Base-by-base conservation (phyloP, 2,888 invertebrate species). In the Lasioglossum oenotherae region DNA sequence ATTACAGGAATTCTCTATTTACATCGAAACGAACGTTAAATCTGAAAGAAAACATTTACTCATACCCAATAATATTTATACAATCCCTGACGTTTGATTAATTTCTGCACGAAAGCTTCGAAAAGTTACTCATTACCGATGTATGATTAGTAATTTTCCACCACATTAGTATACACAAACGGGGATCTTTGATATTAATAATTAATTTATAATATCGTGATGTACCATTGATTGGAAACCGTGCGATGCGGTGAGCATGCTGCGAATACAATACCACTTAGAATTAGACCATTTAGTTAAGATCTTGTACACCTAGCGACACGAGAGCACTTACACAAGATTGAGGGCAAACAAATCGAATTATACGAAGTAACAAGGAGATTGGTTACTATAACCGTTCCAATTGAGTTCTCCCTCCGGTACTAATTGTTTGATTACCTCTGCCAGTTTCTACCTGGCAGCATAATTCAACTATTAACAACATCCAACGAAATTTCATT, bases 261-360 rank as follows among this genome's bases (percentile, higher is more conserved):
- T 41, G 23, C 46, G 35, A 73, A 46, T 35, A 31, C 41, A n/a
- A 19, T 44, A 57, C 5, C 64, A 46, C 76, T 81, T 46, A 49
- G 73, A 81, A 77, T 84, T 84, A 77, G 67, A 81, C 44, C 67
- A 81, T 76, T 84, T 81, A 74, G 53, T 46, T 72, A 64, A 73
- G 83, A 77, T 31, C 69, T 69, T 69, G 67, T 38, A 67, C 81
- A 46, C 44, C 64, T 77, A 27, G 41, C 44, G 64, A 76, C 53
- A 73, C 75, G 76, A 81, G 64, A 75, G 49, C 31, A 78, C 77
- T 78, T 69, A 69, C 38, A 38, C 53, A 46, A 64, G 53, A 75
- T 60, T 12, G 35, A 27, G 72, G 41, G 16, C 76, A 83, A 83
- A 81, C 76, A 81, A 73, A 46, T 64, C 73, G 38, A 81, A 77